A percentile compares a stretch with the other conserved stretches of the same genome.
Evolutionary conservation across 2,888 invertebrate genomes (phyloP).

Genomic region (Calliphora vomitoria): DNA sequence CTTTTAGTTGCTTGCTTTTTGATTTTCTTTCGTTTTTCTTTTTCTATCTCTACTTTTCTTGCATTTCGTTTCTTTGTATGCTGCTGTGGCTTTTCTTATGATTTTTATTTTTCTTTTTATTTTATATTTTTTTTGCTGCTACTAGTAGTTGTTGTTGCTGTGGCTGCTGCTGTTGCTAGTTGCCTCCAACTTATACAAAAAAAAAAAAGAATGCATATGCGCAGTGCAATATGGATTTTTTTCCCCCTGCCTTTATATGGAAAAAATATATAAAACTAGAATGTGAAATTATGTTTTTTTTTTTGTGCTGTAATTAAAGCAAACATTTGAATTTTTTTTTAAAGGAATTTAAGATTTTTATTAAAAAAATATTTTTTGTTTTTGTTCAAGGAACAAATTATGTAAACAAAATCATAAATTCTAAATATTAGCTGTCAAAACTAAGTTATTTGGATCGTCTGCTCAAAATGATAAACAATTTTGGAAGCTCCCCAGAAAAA

Average conservation of each 20-base stretch:
- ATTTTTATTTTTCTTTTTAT: background rate
- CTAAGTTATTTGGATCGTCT: too few relatives aligned
- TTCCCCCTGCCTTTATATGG: background rate
- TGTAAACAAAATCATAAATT: too few relatives aligned
- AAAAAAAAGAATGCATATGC: conserved; percentile 41
- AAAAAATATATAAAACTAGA: background rate
- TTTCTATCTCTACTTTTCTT: background rate
- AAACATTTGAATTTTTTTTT: background rate
- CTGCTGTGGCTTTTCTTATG: conserved; percentile 47
- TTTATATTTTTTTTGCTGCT: background rate
- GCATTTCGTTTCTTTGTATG: conserved; percentile 25
- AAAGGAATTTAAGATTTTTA: background rate
- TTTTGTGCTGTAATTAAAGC: background rate
- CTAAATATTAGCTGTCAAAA: too few relatives aligned
- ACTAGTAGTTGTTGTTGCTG: conserved; percentile 8
- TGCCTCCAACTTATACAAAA: conserved; percentile 28
- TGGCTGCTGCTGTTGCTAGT: conserved; percentile 40
- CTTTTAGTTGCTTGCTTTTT: conserved; percentile 44
- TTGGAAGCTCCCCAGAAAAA: too few relatives aligned
- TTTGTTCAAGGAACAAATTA: too few relatives aligned
- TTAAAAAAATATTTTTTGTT: too few relatives aligned
- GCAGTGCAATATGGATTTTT: conserved; percentile 41
- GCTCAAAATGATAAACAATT: too few relatives aligned
- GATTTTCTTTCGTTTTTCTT: conserved; percentile 25
- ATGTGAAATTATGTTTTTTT: background rate